Conservation (phyloP, 2,113 vertebrate species). For the Brachionichthys hirsutus region DNA sequence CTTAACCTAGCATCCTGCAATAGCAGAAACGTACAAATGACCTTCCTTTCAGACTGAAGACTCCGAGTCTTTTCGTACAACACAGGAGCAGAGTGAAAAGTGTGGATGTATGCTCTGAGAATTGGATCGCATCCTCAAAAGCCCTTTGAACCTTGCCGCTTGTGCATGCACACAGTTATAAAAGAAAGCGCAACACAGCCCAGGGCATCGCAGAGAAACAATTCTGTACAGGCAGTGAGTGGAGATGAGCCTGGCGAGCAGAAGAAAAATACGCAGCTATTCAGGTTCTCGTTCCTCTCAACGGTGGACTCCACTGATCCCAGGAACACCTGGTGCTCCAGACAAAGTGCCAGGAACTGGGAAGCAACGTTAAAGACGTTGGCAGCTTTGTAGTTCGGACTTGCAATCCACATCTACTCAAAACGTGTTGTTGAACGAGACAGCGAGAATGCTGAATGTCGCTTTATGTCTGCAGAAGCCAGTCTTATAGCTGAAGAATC, state of each 20-base stretch:
- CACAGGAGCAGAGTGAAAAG: slow-evolving; percentile 14
- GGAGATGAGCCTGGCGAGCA: slow-evolving; percentile 25
- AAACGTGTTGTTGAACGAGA: background rate
- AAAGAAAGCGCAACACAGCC: slow-evolving; percentile 41
- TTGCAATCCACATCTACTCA: background rate
- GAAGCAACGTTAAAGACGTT: background rate
- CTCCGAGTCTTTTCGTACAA: slow-evolving; percentile 12
- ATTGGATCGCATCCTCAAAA: slow-evolving; percentile 39
- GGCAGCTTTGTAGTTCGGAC: background rate
- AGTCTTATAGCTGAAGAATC: background rate
- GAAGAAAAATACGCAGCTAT: slow-evolving; percentile 12
- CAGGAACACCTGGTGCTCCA: slow-evolving; percentile 16
- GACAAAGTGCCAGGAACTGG: slow-evolving; percentile 8
- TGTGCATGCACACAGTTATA: slow-evolving; percentile 22
- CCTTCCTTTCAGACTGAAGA: slow-evolving; percentile 27
- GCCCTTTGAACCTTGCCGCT: slow-evolving; percentile 34
- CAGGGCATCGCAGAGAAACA: slow-evolving; percentile 35
- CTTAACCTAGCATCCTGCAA: slow-evolving; percentile 33
- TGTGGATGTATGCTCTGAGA: slow-evolving; percentile 21
- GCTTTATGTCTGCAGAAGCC: background rate
- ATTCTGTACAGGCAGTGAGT: slow-evolving; percentile 15
- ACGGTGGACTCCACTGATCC: slow-evolving; percentile 37
- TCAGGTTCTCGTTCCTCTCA: slow-evolving; percentile 31
- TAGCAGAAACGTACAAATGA: slow-evolving; percentile 28
- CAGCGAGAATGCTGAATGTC: background rate